phyloP scores from a whole-genome alignment of 2,888 invertebrate species.

The Neria commutata region DNA sequence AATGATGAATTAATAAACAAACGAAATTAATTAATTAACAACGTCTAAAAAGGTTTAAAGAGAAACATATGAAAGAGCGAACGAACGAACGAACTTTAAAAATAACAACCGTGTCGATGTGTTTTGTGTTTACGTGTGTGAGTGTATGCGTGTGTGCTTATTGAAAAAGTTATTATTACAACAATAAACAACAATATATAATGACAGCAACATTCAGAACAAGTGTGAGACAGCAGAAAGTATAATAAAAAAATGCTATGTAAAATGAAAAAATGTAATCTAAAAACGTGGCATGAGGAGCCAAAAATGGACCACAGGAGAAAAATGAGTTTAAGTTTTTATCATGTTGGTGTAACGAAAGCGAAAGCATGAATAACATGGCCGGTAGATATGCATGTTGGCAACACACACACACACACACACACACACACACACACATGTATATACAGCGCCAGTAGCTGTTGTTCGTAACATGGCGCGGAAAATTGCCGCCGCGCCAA shows the following conservation, averaged over 20 bases:
- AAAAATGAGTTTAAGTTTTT: not conserved
- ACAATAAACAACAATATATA: not conserved
- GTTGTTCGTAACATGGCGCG: constrained; percentile 14
- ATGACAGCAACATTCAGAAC: not conserved
- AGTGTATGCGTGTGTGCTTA: no score
- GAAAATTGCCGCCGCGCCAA: constrained; percentile 8
- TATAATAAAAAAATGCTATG: not conserved
- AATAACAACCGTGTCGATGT: not conserved
- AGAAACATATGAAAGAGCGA: constrained; percentile 1
- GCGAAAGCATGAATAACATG: not conserved
- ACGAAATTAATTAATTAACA: constrained; percentile 11
- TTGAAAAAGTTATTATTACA: not conserved
- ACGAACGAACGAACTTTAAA: not conserved
- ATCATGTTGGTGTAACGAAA: not conserved
- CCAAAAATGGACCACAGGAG: not conserved
- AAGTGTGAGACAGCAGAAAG: not conserved
- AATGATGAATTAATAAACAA: constrained; percentile 5
- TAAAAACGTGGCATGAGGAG: not conserved
- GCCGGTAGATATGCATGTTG: not conserved
- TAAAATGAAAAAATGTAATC: no score
- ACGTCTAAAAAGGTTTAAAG: constrained; percentile 1
- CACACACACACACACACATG: not conserved
- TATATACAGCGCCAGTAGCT: constrained; percentile 8
- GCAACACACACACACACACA: not conserved
- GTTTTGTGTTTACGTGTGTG: no score